phyloP scores from a whole-genome alignment of 2,113 vertebrate species.

The Sander vitreus region DNA sequence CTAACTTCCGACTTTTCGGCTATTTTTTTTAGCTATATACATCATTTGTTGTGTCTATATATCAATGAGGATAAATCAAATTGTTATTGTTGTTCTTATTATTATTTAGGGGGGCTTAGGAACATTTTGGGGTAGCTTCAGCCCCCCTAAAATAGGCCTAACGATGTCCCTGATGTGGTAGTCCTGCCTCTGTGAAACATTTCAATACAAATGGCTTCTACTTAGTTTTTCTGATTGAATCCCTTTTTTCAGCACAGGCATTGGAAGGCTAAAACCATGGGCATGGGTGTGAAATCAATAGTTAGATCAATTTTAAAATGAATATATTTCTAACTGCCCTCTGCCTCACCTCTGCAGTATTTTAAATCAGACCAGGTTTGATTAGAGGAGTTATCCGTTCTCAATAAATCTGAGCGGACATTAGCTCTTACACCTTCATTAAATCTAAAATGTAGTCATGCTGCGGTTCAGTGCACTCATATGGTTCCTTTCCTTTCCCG shows the following conservation, averaged over 20 bases:
- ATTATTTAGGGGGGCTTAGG: too few species aligned
- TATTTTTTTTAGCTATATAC: too few species aligned
- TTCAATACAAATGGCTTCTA: constrained; percentile 16
- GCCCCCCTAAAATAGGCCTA: too few species aligned
- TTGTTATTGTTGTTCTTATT: too few species aligned
- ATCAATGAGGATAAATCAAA: too few species aligned
- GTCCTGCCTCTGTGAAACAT: neutral
- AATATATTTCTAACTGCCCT: constrained; percentile 30
- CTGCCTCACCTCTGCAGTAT: constrained; percentile 12
- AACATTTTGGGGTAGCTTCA: too few species aligned
- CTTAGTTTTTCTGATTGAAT: constrained; percentile 1
- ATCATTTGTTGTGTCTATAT: too few species aligned
- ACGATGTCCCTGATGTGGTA: too few species aligned
- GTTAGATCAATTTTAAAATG: constrained; percentile 37
- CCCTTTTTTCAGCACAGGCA: neutral
- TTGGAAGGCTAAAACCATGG: neutral
- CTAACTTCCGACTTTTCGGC: too few species aligned
- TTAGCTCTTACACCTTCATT: constrained; percentile 53
- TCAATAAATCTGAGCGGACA: constrained; percentile 48
- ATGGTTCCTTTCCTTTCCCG: constrained; percentile 52
- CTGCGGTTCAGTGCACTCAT: constrained; percentile 48
- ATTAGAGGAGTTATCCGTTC: constrained; percentile 46
- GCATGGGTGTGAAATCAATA: constrained; percentile 44
- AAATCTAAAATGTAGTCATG: constrained; percentile 53
- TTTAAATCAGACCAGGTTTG: constrained; percentile 35